phyloP scores from a whole-genome alignment of 2,888 invertebrate species.

The Phrixothrix hirtus region DNA sequence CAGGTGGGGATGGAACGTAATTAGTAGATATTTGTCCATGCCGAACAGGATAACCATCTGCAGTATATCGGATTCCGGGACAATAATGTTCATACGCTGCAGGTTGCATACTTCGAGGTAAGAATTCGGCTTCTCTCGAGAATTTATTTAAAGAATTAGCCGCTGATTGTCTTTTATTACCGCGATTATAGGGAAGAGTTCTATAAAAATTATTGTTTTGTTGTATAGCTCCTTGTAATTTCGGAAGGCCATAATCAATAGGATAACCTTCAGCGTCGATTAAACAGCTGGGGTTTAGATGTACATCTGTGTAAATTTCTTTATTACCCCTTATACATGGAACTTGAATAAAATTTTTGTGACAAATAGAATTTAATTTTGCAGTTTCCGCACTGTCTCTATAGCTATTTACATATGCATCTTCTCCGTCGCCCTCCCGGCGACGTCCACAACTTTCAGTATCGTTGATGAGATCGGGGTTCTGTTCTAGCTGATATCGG shows the following conservation, averaged over 20 bases:
- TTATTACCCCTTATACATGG: conserved; percentile 17
- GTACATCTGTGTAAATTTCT: conserved; percentile 27
- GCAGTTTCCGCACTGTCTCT: conserved; percentile 36
- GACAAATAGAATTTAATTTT: conserved; percentile 41
- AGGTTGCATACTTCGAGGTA: conserved; percentile 57
- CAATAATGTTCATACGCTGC: conserved; percentile 61
- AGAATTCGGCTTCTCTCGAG: conserved; percentile 69
- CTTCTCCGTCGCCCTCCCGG: conserved; percentile 51
- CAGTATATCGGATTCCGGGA: conserved; percentile 72
- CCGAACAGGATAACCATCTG: conserved; percentile 73
- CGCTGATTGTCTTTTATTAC: conserved; percentile 57
- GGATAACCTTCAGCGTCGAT: conserved; percentile 62
- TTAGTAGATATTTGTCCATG: conserved; percentile 30
- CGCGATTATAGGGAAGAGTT: conserved; percentile 75
- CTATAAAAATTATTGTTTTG: conserved; percentile 65
- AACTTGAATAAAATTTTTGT: conserved; percentile 44
- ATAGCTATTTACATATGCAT: conserved; percentile 41
- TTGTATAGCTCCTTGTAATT: conserved; percentile 63
- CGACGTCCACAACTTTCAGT: conserved; percentile 64
- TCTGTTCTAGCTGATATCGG: conserved; percentile 65
- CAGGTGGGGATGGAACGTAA: conserved; percentile 55
- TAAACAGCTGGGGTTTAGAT: conserved; percentile 33
- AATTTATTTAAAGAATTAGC: conserved; percentile 62
- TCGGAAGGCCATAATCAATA: conserved; percentile 74
- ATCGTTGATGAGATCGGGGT: conserved; percentile 80